Base-by-base conservation (phyloP, 2,113 vertebrate species). In the Alaudala cheleensis region DNA sequence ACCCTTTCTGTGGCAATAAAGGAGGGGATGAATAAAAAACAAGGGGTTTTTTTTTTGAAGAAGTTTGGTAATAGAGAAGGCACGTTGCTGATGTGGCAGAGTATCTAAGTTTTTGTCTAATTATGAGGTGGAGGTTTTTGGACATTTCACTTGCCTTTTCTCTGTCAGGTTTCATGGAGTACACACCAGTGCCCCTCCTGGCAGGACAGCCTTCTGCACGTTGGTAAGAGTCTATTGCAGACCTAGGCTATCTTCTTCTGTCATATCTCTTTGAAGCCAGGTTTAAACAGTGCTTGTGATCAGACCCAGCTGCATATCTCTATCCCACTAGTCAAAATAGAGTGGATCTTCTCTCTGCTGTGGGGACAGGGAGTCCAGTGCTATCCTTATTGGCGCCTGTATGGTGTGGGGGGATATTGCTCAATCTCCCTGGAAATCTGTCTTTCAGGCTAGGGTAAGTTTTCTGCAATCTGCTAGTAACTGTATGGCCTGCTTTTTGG, bases 131-230 rank as follows among this genome's bases (percentile, higher is more conserved):
- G 44, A 77, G 19, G 5, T 45, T 86, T 69, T 56, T 61, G 15
- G 47, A 61, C 21, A 12, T 25, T 50, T 95, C 54, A 72, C 18
- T 49, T 73, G 31, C 45, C 16, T 69, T 33, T 58, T 56, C 50
- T 26, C 62, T 77, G 24, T 77, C 72, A 98, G 99, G 98, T 88
- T 98, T 98, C 92, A 99, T 99, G 99, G 99, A 99, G 96, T 99
- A 99, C 95, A 97, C 97, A 86, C 95, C 98, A 88, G 98, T 99
- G 81, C 98, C 94, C 1, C 58, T 88, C 47, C 51, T 82, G 0
- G 31, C 95, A 72, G 97, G 97, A 92, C 97, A 95, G 54, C 97
- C 97, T 84, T 95, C 97, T 3, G 97, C 99, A 85, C 98, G 99
- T 81, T 98, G 99, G 99, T 99, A 96, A 93, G 97, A 90, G 60